Base-by-base conservation (phyloP, 1,140 invertebrate species). In the Drosophila tropicalis region DNA sequence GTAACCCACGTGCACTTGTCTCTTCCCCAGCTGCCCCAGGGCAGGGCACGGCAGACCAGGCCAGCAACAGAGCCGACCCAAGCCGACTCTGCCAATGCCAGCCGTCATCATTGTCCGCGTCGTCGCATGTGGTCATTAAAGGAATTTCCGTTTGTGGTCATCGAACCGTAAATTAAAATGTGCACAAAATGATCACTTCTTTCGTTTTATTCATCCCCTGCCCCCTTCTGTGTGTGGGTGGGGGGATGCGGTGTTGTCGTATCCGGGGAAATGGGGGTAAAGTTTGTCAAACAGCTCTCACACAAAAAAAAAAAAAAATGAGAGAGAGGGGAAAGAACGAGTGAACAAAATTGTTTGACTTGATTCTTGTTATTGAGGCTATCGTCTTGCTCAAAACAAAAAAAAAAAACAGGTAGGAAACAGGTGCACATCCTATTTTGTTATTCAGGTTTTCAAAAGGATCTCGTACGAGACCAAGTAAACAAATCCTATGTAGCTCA, bases 101-200 rank as follows among this genome's bases (percentile, higher is more conserved):
- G 44, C 58, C 44, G 47, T 67, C 39, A 63, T 68, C 69, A 69
- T 76, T 72, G 76, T 79, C 65, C 76, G 73, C 76, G 69, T 79
- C 67, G 74, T 79, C 77, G 70, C 74, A 80, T 80, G 77, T 80
- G 80, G 80, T 84, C 81, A 84, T 84, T 84, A 84, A 84, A 84
- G 81, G 79, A 84, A 81, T 84, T 84, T 84, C 81, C 81, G 81
- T 75, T 58, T 81, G 76, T 78, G 76, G 79, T 72, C 76, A 79
- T 75, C 79, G 79, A 84, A 79, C 75, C 81, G 70, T 81, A 70
- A 84, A 84, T 84, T 84, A 75, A 83, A 80, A 78, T 78, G 76
- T 74, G 75, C 71, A 77, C 75, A 76, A 71, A 72, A 40, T 41
- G 54, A 51, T 51, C 44, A 51, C 44, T 51, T 51, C 44, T 51